These are phyloP conservation scores for Glyptemys insculpta DNA, from an alignment of 2,797 vertebrate genomes.

Conservation along the genomic window DNA sequence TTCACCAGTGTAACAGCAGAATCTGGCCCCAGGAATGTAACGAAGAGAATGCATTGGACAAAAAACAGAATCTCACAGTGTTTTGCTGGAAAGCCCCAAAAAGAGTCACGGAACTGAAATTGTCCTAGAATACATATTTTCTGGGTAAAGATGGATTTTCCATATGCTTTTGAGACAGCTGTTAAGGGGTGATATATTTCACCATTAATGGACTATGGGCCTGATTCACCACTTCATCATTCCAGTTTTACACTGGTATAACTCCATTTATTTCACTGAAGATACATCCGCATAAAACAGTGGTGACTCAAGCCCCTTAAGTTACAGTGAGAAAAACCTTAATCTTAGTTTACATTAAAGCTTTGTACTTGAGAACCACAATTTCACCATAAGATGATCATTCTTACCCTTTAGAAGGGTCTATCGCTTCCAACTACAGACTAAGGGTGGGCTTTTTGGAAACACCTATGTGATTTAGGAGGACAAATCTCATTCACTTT, in stretches of 20 bases:
- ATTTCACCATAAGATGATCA: neutral
- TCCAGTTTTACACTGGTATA: neutral
- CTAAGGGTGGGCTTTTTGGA: neutral
- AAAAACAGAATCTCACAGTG: neutral
- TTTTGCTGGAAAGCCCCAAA: neutral
- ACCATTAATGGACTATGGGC: neutral
- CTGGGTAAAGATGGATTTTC: neutral
- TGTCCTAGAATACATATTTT: neutral
- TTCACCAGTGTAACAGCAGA: neutral
- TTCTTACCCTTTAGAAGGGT: neutral
- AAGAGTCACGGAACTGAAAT: neutral
- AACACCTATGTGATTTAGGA: neutral
- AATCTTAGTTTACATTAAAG: neutral
- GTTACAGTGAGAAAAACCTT: neutral
- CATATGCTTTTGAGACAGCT: neutral
- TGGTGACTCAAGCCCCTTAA: neutral
- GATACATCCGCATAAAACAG: neutral
- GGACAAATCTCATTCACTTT: neutral
- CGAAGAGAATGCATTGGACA: neutral
- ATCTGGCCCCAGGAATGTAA: rapidly evolving
- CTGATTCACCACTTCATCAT: neutral
- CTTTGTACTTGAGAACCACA: neutral
- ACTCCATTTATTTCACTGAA: neutral
- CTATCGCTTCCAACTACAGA: neutral
- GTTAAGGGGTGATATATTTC: neutral